These are phyloP conservation scores for Psylliodes chrysocephalus DNA, from an alignment of 2,888 invertebrate genomes.

Conservation along the genomic window DNA sequence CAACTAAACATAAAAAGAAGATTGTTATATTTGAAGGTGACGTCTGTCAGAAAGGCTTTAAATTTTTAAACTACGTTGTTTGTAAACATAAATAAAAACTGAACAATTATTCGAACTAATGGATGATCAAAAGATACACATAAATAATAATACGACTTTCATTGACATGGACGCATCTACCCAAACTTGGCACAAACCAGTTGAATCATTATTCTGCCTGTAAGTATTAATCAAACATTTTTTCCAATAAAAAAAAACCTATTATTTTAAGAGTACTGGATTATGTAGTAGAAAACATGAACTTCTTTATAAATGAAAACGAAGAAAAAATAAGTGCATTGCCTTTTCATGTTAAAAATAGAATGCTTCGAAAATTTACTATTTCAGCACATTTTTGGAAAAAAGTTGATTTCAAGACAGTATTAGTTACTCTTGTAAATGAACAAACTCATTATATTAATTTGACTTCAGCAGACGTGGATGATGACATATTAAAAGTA, in stretches of 20 bases:
- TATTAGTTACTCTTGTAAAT: slow-evolving; percentile 53
- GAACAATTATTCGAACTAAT: not conserved
- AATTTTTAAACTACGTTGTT: not conserved
- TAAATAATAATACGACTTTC: not conserved
- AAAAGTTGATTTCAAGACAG: slow-evolving; percentile 48
- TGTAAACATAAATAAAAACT: not conserved
- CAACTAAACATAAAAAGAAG: too few relatives aligned
- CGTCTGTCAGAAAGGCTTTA: not conserved
- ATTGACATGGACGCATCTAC: not conserved
- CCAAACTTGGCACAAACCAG: not conserved
- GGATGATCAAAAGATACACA: not conserved
- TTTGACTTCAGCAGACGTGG: slow-evolving; percentile 53
- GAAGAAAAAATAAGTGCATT: slow-evolving; percentile 45
- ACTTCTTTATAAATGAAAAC: slow-evolving; percentile 38
- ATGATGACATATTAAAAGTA: slow-evolving; percentile 56
- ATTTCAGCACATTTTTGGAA: slow-evolving; percentile 48
- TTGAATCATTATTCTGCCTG: slow-evolving; percentile 6
- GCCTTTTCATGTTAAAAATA: slow-evolving; percentile 54
- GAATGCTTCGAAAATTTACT: slow-evolving; percentile 53
- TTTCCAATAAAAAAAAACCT: not conserved
- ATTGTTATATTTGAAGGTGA: too few relatives aligned
- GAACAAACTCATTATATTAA: slow-evolving; percentile 53
- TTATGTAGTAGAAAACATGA: slow-evolving; percentile 51
- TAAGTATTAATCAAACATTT: slow-evolving; percentile 1
- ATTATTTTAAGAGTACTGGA: slow-evolving; percentile 44